Conservation (phyloP, 2,888 invertebrate genomes). For the Pseudeuparius sepicola region DNA sequence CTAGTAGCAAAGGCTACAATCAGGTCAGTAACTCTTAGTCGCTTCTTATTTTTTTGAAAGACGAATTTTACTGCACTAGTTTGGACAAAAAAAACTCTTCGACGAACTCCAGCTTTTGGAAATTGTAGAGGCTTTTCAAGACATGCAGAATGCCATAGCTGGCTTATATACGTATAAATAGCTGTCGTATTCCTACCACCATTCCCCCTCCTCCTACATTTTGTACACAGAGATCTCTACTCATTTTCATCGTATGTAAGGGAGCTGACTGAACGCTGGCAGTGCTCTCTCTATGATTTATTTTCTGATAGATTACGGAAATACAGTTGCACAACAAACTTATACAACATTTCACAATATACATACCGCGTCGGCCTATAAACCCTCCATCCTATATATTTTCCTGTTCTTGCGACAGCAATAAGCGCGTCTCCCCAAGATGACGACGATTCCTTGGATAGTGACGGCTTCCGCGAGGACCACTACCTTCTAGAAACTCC, state of each 20-base stretch:
- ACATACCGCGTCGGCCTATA: too few relatives aligned
- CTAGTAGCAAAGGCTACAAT: conserved; percentile 40
- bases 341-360: too few relatives aligned
- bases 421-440: conserved; percentile 43
- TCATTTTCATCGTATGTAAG: too few relatives aligned
- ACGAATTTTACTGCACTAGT: too few relatives aligned
- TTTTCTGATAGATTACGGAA: conserved; percentile 29
- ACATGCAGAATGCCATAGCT: too few relatives aligned
- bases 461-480: conserved; percentile 44
- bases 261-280: too few relatives aligned
- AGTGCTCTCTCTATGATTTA: conserved; percentile 36
- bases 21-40: conserved; percentile 40
- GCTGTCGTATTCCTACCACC: conserved; percentile 36
- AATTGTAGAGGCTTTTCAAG: too few relatives aligned
- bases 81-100: too few relatives aligned
- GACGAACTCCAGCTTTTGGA: too few relatives aligned
- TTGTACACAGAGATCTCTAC: too few relatives aligned
- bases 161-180: conserved; percentile 32
- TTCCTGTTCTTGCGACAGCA: conserved; percentile 31
- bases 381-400: too few relatives aligned
- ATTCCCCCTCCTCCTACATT: conserved; percentile 22
- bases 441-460: conserved; percentile 46
- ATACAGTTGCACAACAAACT: conserved; percentile 28
- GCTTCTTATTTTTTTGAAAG: too few relatives aligned
- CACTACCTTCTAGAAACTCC: conserved; percentile 40